Evolutionary conservation across 2,888 invertebrate genomes (phyloP).

Genomic region (Neoaliturus tenellus): DNA sequence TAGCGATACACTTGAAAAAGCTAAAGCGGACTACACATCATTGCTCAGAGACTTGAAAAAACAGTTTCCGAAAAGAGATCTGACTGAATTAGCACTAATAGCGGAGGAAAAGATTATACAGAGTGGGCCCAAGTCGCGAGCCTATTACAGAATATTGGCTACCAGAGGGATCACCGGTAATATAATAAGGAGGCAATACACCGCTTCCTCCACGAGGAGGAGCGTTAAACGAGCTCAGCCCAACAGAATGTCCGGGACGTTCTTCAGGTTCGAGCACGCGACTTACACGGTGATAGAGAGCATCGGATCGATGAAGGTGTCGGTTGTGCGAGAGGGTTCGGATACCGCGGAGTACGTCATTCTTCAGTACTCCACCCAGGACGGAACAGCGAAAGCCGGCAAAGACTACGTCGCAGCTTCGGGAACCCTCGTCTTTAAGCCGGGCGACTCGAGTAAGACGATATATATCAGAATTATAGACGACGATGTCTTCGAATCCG

Average conservation of each 20-base stretch:
- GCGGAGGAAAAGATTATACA: conserved; percentile 94
- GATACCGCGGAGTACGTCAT: conserved; percentile 86
- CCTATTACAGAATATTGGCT: conserved; percentile 97
- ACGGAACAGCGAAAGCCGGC: conserved; percentile 94
- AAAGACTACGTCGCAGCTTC: conserved; percentile 89
- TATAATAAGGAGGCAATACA: conserved; percentile 56
- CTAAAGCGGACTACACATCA: not conserved
- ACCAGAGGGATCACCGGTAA: conserved; percentile 94
- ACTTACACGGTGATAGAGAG: conserved; percentile 99
- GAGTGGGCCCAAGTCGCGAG: conserved; percentile 95
- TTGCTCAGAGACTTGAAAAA: conserved; percentile 91
- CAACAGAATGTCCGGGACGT: conserved; percentile 65
- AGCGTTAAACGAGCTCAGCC: not conserved
- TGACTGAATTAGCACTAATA: conserved; percentile 95
- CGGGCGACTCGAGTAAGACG: conserved; percentile 85
- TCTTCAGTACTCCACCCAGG: conserved; percentile 94
- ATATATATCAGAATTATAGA: conserved; percentile 97
- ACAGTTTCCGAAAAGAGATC: conserved; percentile 93
- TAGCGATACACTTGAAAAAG: not conserved
- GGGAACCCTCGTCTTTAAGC: conserved; percentile 94
- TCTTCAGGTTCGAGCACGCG: conserved; percentile 91
- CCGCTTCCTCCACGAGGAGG: conserved; percentile 31
- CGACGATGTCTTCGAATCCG: conserved; percentile 98
- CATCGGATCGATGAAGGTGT: conserved; percentile 95
- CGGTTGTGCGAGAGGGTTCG: conserved; percentile 89